A percentile compares a stretch with the other conserved stretches of the same genome.
These are phyloP conservation scores for Coregonus clupeaformis DNA, from an alignment of 2,113 vertebrate genomes.

Conservation along the genomic window DNA sequence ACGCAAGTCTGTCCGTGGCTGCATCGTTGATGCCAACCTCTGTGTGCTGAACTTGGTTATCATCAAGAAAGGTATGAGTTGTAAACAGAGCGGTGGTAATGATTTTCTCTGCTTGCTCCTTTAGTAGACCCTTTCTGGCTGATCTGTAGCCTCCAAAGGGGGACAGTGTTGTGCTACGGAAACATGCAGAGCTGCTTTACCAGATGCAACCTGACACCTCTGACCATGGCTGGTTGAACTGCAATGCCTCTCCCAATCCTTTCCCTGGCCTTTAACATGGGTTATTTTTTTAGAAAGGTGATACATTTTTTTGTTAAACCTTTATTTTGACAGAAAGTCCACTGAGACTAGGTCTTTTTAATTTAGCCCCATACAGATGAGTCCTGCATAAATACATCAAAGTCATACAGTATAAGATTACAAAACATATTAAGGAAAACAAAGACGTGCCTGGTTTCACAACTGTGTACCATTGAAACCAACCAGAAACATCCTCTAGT, in stretches of 20 bases:
- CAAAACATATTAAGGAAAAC: no score
- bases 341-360: background rate
- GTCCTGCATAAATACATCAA: no score
- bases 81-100: background rate
- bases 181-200: conserved; percentile 64
- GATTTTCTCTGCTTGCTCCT: conserved; percentile 30
- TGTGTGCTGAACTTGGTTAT: conserved; percentile 98
- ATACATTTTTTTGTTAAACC: background rate
- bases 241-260: conserved; percentile 63
- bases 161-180: conserved; percentile 59
- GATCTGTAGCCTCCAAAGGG: conserved; percentile 57
- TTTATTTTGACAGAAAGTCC: no score
- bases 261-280: background rate
- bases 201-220: conserved; percentile 54
- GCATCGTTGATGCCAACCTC: conserved; percentile 95
- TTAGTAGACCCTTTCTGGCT: conserved; percentile 63
- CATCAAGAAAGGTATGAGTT: conserved; percentile 87
- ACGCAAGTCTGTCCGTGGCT: conserved; percentile 95
- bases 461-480: no score
- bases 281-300: background rate
- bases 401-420: no score
- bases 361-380: no score
- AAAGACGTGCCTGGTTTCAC: no score
- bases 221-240: conserved; percentile 71
- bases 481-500: background rate